Base-by-base conservation (phyloP, 2,797 vertebrate genomes). In the Coranthus polyacanthus region DNA sequence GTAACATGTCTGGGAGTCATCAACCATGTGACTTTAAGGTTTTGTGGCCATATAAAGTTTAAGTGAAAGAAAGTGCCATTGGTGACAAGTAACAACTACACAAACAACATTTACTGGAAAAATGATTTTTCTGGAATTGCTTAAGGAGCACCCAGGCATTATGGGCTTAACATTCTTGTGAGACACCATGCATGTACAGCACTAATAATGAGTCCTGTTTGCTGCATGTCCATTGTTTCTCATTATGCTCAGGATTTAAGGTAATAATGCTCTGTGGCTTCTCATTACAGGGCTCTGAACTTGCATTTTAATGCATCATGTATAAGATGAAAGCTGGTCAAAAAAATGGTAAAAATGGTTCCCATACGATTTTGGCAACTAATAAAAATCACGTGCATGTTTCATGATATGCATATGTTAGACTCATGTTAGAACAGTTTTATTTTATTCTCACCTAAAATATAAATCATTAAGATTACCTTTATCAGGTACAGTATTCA, bases 91-190 rank as follows among this genome's bases (percentile, higher is more conserved):
- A 18, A 20, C 18, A 16, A 29, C 17, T 42, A 60, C 26, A 62
- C 10, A 10, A 39, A 47, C 43, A 61, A 34, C 36, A 29, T 18
- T 0, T 24, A 2, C 9, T 37, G 29, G 29, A 58, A 59, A 49
- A 13, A 2, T 6, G 18, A 51, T 75, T 56, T 5, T 12, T 58
- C 56, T 71, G 74, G 41, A 43, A 38, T 1, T n/a, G 22, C 45
- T 47, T 58, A 41, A 5, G 42, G 4, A 51, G 7, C 12, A 1
- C 12, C 2, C 5, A 20, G 2, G 29, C 8, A 47, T 60, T 18
- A 41, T 8, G 37, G 21, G 16, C 39, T 29, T 17, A 50, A 18
- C 24, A 18, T 44, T 17, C 24, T 51, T 16, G 26, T 9, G 2
- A 39, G 20, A 32, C 9, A 26, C 15, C 0, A 15, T 7, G 26